Evolutionary conservation across 2,797 vertebrate species (phyloP).

Genomic region (Smutsia temminckii): DNA sequence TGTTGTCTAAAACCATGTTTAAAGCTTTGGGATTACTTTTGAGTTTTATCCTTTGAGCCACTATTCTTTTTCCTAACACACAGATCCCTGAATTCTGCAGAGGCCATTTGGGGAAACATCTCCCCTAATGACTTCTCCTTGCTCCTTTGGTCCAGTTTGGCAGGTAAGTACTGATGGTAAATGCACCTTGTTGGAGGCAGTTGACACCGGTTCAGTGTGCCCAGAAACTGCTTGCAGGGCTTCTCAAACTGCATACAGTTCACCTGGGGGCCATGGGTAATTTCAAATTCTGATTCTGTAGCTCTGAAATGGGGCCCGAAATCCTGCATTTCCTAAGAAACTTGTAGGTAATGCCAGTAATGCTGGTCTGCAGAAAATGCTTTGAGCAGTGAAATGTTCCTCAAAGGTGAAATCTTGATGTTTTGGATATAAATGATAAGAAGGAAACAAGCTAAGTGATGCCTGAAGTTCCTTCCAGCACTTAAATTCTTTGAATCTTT

Average conservation of each 20-base stretch:
- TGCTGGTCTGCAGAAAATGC: not conserved
- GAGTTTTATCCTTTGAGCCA: not conserved
- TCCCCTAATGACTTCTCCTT: not conserved
- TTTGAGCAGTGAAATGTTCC: not conserved
- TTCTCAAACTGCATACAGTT: not conserved
- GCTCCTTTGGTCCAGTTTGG: not conserved
- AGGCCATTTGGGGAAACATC: not conserved
- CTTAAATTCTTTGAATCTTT: constrained; percentile 3
- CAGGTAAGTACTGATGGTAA: not conserved
- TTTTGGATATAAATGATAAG: not conserved
- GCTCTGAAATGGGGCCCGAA: not conserved
- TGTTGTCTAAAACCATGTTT: not conserved
- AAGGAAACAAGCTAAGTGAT: not conserved
- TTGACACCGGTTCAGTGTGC: not conserved
- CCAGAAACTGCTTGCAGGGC: not conserved
- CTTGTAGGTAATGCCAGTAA: not conserved
- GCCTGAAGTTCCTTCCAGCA: not conserved
- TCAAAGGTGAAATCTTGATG: not conserved
- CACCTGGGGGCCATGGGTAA: not conserved
- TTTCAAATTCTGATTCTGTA: not conserved
- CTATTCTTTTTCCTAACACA: not conserved
- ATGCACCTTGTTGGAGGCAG: not conserved
- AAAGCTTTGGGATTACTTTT: constrained; percentile 8
- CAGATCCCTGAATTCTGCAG: not conserved
- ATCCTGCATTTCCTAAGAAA: not conserved